Evolutionary conservation across 2,113 vertebrate species (phyloP).

Genomic region (Tiliqua scincoides): DNA sequence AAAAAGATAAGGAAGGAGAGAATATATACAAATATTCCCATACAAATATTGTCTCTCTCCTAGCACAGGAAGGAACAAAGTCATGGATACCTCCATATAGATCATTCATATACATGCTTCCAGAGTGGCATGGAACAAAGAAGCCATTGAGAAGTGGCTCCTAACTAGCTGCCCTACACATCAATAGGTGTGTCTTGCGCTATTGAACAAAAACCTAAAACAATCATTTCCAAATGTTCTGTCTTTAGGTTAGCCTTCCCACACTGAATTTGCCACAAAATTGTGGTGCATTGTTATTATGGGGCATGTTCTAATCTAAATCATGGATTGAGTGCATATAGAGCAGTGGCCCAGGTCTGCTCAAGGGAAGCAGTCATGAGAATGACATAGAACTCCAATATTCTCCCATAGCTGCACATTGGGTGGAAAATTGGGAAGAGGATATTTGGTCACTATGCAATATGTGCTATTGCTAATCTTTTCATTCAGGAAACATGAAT

Average conservation of each 20-base stretch:
- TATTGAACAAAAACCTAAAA: not conserved
- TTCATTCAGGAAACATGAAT: not conserved
- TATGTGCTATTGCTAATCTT: not conserved
- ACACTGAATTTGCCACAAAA: not conserved
- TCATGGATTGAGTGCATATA: not conserved
- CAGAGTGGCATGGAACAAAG: not conserved
- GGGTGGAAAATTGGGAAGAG: not conserved
- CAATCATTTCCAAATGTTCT: not conserved
- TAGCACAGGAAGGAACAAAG: not conserved
- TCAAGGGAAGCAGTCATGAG: not conserved
- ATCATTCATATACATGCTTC: not conserved
- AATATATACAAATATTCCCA: not conserved
- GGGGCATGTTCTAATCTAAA: not conserved
- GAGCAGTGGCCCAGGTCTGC: not conserved
- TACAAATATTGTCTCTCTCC: not conserved
- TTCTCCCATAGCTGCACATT: not conserved
- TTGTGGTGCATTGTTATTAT: not conserved
- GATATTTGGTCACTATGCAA: no score
- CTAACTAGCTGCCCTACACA: not conserved
- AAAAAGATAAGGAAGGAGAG: not conserved
- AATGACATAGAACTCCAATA: no score
- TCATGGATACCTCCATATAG: not conserved
- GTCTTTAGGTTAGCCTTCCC: not conserved
- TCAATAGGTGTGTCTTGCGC: no score
- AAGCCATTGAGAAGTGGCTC: not conserved